These are phyloP conservation scores for Cebus imitator DNA, from an alignment of 2,113 vertebrate species.

Conservation along the genomic window DNA sequence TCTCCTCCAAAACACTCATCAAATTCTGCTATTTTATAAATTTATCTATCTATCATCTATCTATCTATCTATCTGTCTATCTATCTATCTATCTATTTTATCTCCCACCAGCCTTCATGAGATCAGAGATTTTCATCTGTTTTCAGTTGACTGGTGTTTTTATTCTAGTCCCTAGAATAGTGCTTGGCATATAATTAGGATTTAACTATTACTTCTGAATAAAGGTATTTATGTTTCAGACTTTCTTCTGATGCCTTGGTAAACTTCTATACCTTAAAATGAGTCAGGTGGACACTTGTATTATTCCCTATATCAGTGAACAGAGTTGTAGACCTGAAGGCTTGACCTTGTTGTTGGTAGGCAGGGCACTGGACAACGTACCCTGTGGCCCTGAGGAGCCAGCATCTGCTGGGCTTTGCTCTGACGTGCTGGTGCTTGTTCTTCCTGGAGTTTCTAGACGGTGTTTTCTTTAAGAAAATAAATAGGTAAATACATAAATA, in stretches of 20 bases:
- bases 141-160: background rate
- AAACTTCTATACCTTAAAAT: background rate
- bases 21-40: background rate
- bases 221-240: background rate
- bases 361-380: accelerated
- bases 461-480: background rate
- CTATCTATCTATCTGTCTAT: no score
- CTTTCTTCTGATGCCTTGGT: background rate
- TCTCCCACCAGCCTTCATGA: background rate
- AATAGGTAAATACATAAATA: no score
- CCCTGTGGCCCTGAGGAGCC: background rate
- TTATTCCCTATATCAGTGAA: background rate
- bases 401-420: background rate
- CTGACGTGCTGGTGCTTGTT: background rate
- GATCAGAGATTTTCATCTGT: background rate
- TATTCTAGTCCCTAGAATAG: background rate
- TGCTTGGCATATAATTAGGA: background rate
- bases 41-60: background rate
- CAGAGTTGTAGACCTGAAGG: background rate
- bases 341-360: background rate
- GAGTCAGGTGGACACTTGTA: background rate
- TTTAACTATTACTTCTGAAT: background rate
- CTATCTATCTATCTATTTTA: background rate
- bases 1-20: background rate
- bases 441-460: background rate